Evolutionary conservation across 2,113 vertebrate species (phyloP).

Genomic region (Heterochromis multidens): DNA sequence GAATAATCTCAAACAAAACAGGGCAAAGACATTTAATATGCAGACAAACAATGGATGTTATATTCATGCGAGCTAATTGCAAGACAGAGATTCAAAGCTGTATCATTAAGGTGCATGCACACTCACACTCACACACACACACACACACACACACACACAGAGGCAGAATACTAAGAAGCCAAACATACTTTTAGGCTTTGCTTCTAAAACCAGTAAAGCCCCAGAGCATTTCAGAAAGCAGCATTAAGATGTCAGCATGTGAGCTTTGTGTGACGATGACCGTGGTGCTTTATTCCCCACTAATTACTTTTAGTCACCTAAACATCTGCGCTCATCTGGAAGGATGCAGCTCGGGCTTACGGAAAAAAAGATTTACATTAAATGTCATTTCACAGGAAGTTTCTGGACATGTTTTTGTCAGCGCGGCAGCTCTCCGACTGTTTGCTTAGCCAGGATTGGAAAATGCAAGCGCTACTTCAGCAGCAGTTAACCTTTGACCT

Average conservation of each 20-base stretch:
- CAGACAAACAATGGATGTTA: constrained; percentile 14
- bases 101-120: background rate
- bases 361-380: background rate
- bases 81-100: background rate
- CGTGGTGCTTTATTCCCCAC: background rate
- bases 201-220: constrained; percentile 25
- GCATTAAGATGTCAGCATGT: constrained; percentile 38
- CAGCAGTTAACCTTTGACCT: constrained; percentile 22
- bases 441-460: background rate
- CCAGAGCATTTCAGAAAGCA: constrained; percentile 28
- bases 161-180: background rate
- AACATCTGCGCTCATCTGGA: constrained; percentile 9
- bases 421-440: background rate
- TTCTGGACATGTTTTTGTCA: background rate
- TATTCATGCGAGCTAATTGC: background rate
- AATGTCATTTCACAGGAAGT: background rate
- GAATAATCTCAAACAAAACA: background rate
- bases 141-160: background rate
- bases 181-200: constrained; percentile 23
- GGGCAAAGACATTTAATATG: background rate
- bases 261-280: background rate
- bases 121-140: background rate
- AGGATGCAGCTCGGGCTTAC: background rate
- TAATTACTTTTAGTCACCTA: constrained; percentile 8
- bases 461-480: background rate